These are phyloP conservation scores for Ochropleura leucogaster DNA, from an alignment of 2,888 invertebrate species.

Conservation along the genomic window DNA sequence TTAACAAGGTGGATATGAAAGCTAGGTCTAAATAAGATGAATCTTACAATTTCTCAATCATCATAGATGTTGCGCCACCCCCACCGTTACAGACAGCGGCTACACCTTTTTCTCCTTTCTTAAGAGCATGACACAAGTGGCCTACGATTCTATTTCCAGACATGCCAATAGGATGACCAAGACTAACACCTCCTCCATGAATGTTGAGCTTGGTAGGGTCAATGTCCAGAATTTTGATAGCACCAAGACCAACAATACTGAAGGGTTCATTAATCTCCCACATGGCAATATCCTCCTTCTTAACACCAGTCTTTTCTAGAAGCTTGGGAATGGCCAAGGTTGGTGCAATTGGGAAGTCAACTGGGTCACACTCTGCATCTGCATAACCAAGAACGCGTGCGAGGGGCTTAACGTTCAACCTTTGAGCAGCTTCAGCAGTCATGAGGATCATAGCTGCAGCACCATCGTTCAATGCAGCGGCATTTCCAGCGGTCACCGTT, in stretches of 20 bases:
- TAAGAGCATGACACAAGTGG: slow-evolving; percentile 97
- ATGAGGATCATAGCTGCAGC: slow-evolving; percentile 97
- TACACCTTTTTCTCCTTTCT: slow-evolving; percentile 97
- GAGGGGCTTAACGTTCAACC: slow-evolving; percentile 95
- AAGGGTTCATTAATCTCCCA: slow-evolving; percentile 99
- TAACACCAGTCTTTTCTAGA: slow-evolving; percentile 95
- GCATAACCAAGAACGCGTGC: slow-evolving; percentile 97
- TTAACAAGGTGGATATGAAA: slow-evolving; percentile 66
- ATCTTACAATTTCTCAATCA: slow-evolving; percentile 98
- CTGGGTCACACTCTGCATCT: slow-evolving; percentile 98
- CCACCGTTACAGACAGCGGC: slow-evolving; percentile 99
- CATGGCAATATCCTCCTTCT: slow-evolving; percentile 96
- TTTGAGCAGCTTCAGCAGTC: slow-evolving; percentile 94
- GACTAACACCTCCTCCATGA: slow-evolving; percentile 99
- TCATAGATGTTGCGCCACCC: slow-evolving; percentile 98
- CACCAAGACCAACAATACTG: slow-evolving; percentile 98
- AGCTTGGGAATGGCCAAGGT: slow-evolving; percentile 97
- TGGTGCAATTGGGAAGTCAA: slow-evolving; percentile 99
- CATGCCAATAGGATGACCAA: slow-evolving; percentile 99
- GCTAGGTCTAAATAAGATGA: slow-evolving; percentile 48
- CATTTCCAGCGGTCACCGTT: slow-evolving; percentile 99
- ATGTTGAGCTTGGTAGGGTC: slow-evolving; percentile 97
- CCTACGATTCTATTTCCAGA: slow-evolving; percentile 98
- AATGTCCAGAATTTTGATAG: slow-evolving; percentile 95
- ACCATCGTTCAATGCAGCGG: slow-evolving; percentile 99